A percentile compares a stretch with the other conserved stretches of the same genome.
Evolutionary conservation across 1,140 invertebrate species (phyloP).

Genomic region (Drosophila repleta): DNA sequence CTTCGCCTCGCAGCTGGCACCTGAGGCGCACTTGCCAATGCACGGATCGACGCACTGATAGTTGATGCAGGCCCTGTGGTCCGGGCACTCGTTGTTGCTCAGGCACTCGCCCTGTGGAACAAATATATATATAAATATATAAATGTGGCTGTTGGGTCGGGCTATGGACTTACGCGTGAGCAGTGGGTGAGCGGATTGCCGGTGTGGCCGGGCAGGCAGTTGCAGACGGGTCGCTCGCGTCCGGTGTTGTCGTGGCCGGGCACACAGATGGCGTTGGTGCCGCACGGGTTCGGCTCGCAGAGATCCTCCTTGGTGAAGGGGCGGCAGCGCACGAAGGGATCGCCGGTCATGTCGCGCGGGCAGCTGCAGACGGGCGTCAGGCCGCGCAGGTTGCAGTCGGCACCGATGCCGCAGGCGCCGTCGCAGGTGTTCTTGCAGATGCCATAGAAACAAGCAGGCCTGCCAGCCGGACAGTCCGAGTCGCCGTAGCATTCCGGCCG

Average conservation of each 20-base stretch:
- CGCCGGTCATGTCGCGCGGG: conserved; percentile 93
- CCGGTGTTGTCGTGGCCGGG: conserved; percentile 92
- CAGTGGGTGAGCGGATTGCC: conserved; percentile 91
- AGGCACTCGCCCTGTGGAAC: conserved; percentile 88
- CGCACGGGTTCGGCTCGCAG: conserved; percentile 93
- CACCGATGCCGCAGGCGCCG: conserved; percentile 91
- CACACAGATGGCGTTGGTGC: conserved; percentile 91
- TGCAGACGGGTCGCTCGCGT: conserved; percentile 89
- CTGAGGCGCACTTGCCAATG: conserved; percentile 90
- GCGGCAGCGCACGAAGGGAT: conserved; percentile 92
- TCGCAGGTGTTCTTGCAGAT: conserved; percentile 92
- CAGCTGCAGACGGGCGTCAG: conserved; percentile 93
- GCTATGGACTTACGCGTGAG: conserved; percentile 84
- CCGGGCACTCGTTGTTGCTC: conserved; percentile 89
- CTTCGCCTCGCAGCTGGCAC: conserved; percentile 83
- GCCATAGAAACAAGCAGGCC: conserved; percentile 92
- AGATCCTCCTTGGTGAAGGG: conserved; percentile 92
- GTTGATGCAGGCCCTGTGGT: conserved; percentile 89
- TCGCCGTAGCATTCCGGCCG: conserved; percentile 89
- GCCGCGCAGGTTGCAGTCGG: conserved; percentile 87
- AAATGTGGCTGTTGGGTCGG: neutral
- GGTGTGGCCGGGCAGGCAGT: conserved; percentile 90
- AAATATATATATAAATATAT: neutral
- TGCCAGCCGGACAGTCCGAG: conserved; percentile 89
- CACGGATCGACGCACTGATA: conserved; percentile 91